These are phyloP conservation scores for Melanotaenia parkinsoni DNA, from an alignment of 2,797 vertebrate genomes.

Conservation along the genomic window DNA sequence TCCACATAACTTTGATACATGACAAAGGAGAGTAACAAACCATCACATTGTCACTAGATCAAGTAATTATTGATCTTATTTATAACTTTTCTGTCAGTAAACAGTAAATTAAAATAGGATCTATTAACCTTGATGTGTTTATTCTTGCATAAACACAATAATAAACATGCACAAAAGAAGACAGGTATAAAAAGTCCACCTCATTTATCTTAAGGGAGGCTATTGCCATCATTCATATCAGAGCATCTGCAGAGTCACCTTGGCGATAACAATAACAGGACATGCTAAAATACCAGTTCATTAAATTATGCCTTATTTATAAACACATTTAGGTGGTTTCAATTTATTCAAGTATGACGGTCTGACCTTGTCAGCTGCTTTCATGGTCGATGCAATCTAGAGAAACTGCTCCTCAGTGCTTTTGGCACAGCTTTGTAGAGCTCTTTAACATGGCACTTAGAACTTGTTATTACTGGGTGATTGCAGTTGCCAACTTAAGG, in stretches of 20 bases:
- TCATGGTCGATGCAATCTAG: constrained; percentile 43
- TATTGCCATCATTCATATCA: constrained; percentile 56
- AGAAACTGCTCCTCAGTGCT: constrained; percentile 13
- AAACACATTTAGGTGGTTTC: constrained; percentile 66
- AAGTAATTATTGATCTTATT: not conserved
- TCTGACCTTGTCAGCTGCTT: constrained; percentile 63
- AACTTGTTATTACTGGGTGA: constrained; percentile 9
- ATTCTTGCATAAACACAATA: not conserved
- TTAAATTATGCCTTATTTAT: constrained; percentile 67
- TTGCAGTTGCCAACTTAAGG: constrained; percentile 4
- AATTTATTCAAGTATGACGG: constrained; percentile 52
- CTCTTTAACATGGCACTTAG: constrained; percentile 18
- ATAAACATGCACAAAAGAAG: constrained; percentile 2
- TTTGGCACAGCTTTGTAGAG: constrained; percentile 28
- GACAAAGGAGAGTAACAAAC: not conserved
- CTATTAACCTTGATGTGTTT: not conserved
- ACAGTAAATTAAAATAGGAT: not conserved
- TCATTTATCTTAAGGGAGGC: constrained; percentile 55
- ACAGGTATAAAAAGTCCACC: constrained; percentile 34
- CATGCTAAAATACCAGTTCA: constrained; percentile 62
- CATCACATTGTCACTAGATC: not conserved
- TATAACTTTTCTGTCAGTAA: not conserved
- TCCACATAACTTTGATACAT: not conserved
- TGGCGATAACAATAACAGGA: constrained; percentile 61
- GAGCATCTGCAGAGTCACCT: constrained; percentile 72